Base-by-base conservation (phyloP, 2,888 invertebrate genomes). In the Tachina grossa region DNA sequence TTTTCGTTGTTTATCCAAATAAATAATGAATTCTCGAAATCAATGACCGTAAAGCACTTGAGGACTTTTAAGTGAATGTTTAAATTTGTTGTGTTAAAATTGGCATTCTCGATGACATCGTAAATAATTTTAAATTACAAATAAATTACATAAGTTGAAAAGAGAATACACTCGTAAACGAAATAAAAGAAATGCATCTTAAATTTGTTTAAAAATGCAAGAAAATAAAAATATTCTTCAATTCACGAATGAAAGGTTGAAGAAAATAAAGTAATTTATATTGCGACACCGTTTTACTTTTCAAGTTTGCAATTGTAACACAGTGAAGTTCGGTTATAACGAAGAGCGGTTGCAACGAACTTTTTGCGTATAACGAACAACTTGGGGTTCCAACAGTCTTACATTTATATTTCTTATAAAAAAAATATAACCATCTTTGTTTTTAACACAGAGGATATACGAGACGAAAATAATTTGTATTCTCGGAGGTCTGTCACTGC, bases 1-100 rank as follows among this genome's bases (percentile, higher is more conserved):
- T 53, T 76, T 31, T 31, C 31, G 45, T 16, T 65, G 53, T 66
- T 22, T 61, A 41, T n/a, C 10, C 49, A 41, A 51, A 61, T 49
- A 53, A 13, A 53, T 49, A 53, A 0, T 31, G 22, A 63, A 43
- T 51, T 43, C 45, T 63, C 31, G 51, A 66, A 66, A 77, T 47
- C n/a, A 77, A 47, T 77, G 76, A 77, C 47, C 76, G 66, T 57
- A 77, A 66, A 59, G n/a, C 31, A 74, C 11, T 49, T 49, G 49
- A 51, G 41, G 61, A 11, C n/a, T 41, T 41, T 76, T 45, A 16
- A 63, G 63, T 19, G 45, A 31, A 45, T 19, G 43, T 63, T 14
- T 39, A 39, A n/a, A 9, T 61, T 57, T 45, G n/a, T 59, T 53
- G 39, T 72, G 47, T 45, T 57, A 31, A 72, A 22, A n/a, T 59